Percentiles rank a stretch among this genome's conserved stretches.
Evolutionary conservation across 2,797 vertebrate species (phyloP).

Genomic region (Molossus alvarezi): DNA sequence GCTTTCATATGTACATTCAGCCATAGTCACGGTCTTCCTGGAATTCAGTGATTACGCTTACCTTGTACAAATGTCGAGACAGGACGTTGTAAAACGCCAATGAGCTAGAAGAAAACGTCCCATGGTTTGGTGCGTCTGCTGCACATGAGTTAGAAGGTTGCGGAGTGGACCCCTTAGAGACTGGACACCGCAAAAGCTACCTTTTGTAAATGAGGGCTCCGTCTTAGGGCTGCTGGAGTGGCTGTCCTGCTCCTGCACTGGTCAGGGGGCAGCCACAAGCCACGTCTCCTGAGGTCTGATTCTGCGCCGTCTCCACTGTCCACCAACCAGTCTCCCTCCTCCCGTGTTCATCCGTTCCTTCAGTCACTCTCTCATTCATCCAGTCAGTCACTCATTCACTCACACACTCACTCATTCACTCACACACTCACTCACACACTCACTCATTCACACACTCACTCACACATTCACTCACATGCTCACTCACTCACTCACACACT

Average conservation of each 20-base stretch:
- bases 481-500: too few relatives aligned
- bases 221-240: rapidly evolving
- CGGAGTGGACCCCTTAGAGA: not conserved
- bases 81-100: rapidly evolving
- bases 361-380: too few relatives aligned
- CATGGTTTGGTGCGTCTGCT: not conserved
- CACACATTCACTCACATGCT: too few relatives aligned
- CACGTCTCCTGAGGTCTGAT: too few relatives aligned
- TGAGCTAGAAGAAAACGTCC: not conserved
- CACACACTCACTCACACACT: too few relatives aligned
- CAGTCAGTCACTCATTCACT: too few relatives aligned
- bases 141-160: not conserved
- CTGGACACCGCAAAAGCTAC: rapidly evolving
- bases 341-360: too few relatives aligned
- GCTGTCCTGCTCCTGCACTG: rapidly evolving
- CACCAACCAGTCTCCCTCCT: too few relatives aligned
- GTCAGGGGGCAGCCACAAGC: not conserved
- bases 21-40: not conserved
- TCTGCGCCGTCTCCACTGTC: rapidly evolving
- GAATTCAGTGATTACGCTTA: not conserved
- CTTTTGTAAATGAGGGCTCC: not conserved
- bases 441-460: too few relatives aligned
- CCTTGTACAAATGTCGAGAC: not conserved
- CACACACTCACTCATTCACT: too few relatives aligned
- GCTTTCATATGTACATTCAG: not conserved